These are phyloP conservation scores for Orestias chungarensis DNA, from an alignment of 2,797 vertebrate species.

Conservation along the genomic window DNA sequence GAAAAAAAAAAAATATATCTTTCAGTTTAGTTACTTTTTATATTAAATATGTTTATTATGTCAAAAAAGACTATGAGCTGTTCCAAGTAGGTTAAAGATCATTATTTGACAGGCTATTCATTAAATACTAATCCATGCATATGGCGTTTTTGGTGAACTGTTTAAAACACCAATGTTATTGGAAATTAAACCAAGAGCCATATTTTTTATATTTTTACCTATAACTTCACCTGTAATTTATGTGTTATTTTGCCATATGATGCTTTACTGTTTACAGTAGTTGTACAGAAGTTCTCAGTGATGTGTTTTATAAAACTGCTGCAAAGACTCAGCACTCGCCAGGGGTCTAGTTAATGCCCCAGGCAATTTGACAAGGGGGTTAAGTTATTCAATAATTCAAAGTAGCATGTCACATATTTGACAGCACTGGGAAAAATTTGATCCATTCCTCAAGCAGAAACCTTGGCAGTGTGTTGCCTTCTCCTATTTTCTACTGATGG, in stretches of 20 bases:
- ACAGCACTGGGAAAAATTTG: background rate
- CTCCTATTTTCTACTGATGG: background rate
- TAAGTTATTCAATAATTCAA: constrained; percentile 9
- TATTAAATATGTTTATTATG: background rate
- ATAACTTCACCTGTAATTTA: background rate
- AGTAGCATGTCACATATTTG: constrained; percentile 2
- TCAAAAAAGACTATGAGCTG: background rate
- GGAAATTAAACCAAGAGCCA: background rate
- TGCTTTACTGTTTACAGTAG: background rate
- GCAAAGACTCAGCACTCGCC: constrained; percentile 2
- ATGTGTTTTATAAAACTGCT: background rate
- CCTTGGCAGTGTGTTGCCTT: background rate
- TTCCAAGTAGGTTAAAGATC: background rate
- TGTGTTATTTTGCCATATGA: background rate
- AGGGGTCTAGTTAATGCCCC: constrained; percentile 1
- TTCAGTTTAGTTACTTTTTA: background rate
- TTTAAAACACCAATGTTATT: background rate
- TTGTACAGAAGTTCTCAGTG: background rate
- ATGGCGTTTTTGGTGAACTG: background rate
- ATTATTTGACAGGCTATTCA: background rate
- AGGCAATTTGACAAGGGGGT: constrained; percentile 1
- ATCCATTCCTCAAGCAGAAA: constrained; percentile 3
- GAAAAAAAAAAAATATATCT: background rate
- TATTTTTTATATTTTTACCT: no score
- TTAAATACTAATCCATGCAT: background rate